Conservation (phyloP, 2,888 invertebrate species). For the Didymodactylos carnosus region DNA sequence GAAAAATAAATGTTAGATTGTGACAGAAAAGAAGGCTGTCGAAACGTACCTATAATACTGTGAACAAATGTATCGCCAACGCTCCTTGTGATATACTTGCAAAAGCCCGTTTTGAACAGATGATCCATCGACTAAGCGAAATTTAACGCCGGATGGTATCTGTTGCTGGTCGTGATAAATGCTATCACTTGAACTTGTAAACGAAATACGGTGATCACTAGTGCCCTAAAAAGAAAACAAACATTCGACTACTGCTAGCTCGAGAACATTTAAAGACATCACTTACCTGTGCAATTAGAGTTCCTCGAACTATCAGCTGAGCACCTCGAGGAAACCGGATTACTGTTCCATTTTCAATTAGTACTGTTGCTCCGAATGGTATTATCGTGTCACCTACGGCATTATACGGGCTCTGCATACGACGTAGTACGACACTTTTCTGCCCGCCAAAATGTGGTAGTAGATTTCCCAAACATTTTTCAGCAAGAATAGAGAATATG, state of each 20-base stretch:
- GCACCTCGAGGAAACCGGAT: slow-evolving; percentile 72
- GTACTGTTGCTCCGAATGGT: slow-evolving; percentile 54
- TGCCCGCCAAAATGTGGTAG: too few species aligned
- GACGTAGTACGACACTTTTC: too few species aligned
- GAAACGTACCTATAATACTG: slow-evolving; percentile 70
- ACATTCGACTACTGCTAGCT: not conserved
- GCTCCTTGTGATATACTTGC: slow-evolving; percentile 61
- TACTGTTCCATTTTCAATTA: slow-evolving; percentile 71
- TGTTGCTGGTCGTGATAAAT: slow-evolving; percentile 47
- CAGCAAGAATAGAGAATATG: too few species aligned
- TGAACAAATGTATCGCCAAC: slow-evolving; percentile 89
- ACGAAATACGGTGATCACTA: slow-evolving; percentile 22
- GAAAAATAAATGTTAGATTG: not conserved
- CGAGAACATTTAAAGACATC: slow-evolving; percentile 18
- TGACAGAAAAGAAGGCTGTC: not conserved
- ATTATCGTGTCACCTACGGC: slow-evolving; percentile 48
- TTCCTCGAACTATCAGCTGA: slow-evolving; percentile 75
- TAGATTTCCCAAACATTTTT: too few species aligned
- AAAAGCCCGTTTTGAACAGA: slow-evolving; percentile 69
- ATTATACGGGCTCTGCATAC: slow-evolving; percentile 15
- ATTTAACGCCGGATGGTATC: not conserved
- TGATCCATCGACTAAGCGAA: slow-evolving; percentile 79
- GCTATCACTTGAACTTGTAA: slow-evolving; percentile 47
- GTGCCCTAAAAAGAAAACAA: slow-evolving; percentile 24
- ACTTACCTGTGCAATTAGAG: slow-evolving; percentile 67